A percentile compares a stretch with the other conserved stretches of the same genome.
These are phyloP conservation scores for Sarcophilus harrisii DNA, from an alignment of 2,797 vertebrate genomes.

Conservation along the genomic window DNA sequence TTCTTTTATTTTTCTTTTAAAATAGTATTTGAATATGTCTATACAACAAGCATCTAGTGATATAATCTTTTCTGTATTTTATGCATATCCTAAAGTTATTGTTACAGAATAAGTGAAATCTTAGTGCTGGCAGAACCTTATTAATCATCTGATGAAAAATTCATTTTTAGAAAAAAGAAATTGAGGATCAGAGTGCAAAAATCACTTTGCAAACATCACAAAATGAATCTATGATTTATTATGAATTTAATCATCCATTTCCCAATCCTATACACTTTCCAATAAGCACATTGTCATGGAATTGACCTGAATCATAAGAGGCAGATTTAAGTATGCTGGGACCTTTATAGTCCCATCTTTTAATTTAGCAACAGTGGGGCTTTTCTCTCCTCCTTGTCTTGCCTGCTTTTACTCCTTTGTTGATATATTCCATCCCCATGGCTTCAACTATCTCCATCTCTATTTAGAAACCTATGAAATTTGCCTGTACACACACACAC, in stretches of 20 bases:
- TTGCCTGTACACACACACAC: too few species aligned
- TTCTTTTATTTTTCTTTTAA: not conserved
- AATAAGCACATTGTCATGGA: too few species aligned
- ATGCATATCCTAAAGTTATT: not conserved
- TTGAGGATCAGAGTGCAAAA: not conserved
- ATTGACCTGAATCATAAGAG: too few species aligned
- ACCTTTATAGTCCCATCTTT: too few species aligned
- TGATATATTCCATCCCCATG: not conserved
- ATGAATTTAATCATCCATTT: too few species aligned
- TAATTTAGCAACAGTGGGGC: too few species aligned
- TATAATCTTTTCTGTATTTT: not conserved
- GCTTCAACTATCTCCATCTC: too few species aligned
- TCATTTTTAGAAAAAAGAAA: not conserved
- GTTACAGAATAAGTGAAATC: not conserved
- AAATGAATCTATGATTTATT: not conserved
- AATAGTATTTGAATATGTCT: not conserved
- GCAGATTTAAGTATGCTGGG: too few species aligned
- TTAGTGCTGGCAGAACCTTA: not conserved
- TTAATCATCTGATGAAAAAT: not conserved
- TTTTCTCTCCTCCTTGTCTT: not conserved
- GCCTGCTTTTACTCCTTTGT: not conserved
- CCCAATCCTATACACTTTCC: too few species aligned
- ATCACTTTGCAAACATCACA: not conserved
- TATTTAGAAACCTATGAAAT: too few species aligned
- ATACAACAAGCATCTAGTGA: not conserved